Evolutionary conservation across 2,113 vertebrate species (phyloP), one percentile per base, ranked within the genome.

Genomic region (Etheostoma spectabile): DNA sequence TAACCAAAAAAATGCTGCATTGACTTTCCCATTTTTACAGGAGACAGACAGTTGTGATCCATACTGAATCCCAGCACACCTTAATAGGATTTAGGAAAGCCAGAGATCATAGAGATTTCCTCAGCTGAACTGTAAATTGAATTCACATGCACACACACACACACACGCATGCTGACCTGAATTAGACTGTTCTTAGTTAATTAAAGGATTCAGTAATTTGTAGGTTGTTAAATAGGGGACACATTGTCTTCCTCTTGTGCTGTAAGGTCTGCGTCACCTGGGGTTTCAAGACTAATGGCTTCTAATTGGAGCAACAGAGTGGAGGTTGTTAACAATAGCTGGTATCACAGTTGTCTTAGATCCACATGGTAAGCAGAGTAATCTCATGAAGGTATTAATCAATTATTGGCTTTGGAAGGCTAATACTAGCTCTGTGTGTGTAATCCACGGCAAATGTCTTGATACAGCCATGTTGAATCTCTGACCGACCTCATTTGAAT

Each of bases 191-290:
- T 73, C 68, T 77, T 18, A 48, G 57, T 81, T 78, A 71, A 75
- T 84, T 86, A 77, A 83, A 79, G 71, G 86, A 85, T 90, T 83
- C 49, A n/a, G 66, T 79, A 67, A 86, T 90, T 73, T 82, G 72
- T 52, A 8, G 66, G 61, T 64, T 62, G 69, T 86, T 89, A 77
- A 88, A 66, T 69, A 74, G 18, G 68, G 67, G 79, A 83, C 87
- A 81, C 64, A 38, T 79, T 71, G 67, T 86, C 48, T 82, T 72
- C 64, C n/a, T 45, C 8, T 66, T 84, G 61, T 57, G 21, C 74
- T 24, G 15, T n/a, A n/a, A 67, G n/a, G 11, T 83, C 72, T 62
- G 69, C 18, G 52, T 85, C 77, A 86, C 78, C 33, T 70, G 24
- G 19, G n/a, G 11, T 53, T 59, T 68, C 21, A 30, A 21, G 53